Evolutionary conservation across 2,888 invertebrate species (phyloP), one percentile per base, ranked within the genome.

Genomic region (Melanostoma mellinum): DNA sequence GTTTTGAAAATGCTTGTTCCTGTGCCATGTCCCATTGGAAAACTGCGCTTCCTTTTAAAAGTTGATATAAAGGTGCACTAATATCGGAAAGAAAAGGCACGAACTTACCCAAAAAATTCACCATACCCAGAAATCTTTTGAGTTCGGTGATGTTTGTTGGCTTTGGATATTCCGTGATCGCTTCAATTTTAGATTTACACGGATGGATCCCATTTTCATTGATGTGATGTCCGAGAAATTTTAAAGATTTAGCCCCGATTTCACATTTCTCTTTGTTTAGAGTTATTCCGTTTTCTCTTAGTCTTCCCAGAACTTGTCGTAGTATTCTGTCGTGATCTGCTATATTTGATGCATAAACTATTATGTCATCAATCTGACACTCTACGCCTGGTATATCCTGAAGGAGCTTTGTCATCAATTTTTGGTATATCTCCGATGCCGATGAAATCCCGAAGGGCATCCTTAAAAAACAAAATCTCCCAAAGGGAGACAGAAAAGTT

Each of bases 301-400:
- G 40, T 30, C 36, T 61, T 32, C 4, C 20, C 36, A 80, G 44
- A 6, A 79, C 85, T 44, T 35, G 33, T 8, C 56, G 35, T 3
- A 77, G 20, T 30, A 9, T 55, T 36, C 20, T 5, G n/a, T 77
- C 77, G 40, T 77, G 75, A n/a, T 74, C 36, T 8, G 6, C n/a
- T 4, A 65, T 71, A 4, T 40, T 55, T 10, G 38, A 35, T 6
- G 58, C 85, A 55, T 63, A 71, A 4, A 72, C 52, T 20, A 76
- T 55, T 20, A 79, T 77, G 30, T 79, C 85, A 56, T 79, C 79
- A 30, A 56, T 63, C 20, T 79, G 85, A 40, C 72, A 75, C 35
- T 55, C 73, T n/a, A 71, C 58, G 2, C 78, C 71, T 40, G 35
- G 6, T 30, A 69, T n/a, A 6, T 50, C 69, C 50, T 40, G 5